These are phyloP conservation scores for Penaeus indicus DNA, from an alignment of 1,140 invertebrate species.

Conservation along the genomic window DNA sequence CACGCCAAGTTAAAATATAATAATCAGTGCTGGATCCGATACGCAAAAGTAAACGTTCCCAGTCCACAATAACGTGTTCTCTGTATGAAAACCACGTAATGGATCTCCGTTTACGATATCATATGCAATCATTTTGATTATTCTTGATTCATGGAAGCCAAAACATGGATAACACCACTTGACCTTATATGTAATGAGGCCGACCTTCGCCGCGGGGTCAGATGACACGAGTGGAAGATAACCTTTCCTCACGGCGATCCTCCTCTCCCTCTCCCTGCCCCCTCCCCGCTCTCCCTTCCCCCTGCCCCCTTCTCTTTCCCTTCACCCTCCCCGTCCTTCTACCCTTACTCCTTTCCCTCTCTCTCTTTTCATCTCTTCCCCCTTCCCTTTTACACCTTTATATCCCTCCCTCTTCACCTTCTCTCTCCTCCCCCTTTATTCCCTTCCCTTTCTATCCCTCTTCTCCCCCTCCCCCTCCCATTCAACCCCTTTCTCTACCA, in stretches of 20 bases:
- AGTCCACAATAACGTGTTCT: too few species aligned
- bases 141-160: too few species aligned
- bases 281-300: background rate
- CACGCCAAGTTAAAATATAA: too few species aligned
- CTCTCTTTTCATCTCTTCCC: background rate
- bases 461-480: constrained; percentile 8
- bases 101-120: too few species aligned
- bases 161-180: too few species aligned
- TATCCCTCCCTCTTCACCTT: background rate
- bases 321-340: background rate
- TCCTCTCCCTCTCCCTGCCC: background rate
- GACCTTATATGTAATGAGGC: too few species aligned
- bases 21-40: too few species aligned
- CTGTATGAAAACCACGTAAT: too few species aligned
- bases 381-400: background rate
- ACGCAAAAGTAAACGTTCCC: too few species aligned
- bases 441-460: background rate
- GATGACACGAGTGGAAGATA: too few species aligned
- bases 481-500: background rate
- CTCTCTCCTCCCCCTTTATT: background rate
- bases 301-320: background rate
- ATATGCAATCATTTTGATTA: too few species aligned
- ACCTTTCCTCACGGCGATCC: background rate
- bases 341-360: background rate
- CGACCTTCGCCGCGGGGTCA: too few species aligned